Evolutionary conservation across 2,888 invertebrate genomes (phyloP).

Genomic region (Aquatica leii): DNA sequence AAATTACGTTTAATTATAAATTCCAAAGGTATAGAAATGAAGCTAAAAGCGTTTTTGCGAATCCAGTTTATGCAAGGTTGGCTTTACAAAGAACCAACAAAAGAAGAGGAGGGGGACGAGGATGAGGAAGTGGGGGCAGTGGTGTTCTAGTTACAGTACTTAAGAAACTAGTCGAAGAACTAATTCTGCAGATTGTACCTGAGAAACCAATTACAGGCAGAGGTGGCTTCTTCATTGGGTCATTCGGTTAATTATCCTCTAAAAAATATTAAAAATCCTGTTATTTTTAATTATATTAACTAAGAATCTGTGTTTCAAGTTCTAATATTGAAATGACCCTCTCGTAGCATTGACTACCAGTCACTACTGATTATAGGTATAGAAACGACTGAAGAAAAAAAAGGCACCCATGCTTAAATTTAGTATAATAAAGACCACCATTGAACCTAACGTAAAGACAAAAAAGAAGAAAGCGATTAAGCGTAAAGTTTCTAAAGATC

Average conservation of each 20-base stretch:
- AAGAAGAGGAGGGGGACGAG: conserved; percentile 69
- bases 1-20: conserved; percentile 98
- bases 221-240: too few species aligned
- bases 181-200: too few species aligned
- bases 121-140: conserved; percentile 58
- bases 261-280: too few species aligned
- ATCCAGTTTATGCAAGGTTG: conserved; percentile 87
- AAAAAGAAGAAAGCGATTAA: conserved; percentile 45
- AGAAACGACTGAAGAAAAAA: conserved; percentile 27
- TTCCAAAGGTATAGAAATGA: conserved; percentile 96
- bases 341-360: too few species aligned
- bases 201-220: conserved; percentile 49
- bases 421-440: conserved; percentile 58
- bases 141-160: conserved; percentile 58
- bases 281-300: too few species aligned
- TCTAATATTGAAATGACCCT: too few species aligned
- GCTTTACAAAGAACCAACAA: conserved; percentile 90
- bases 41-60: conserved; percentile 96
- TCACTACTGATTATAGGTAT: too few species aligned
- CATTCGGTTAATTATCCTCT: too few species aligned
- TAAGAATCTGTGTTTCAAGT: too few species aligned
- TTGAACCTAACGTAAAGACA: conserved; percentile 53
- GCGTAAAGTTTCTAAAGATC: conserved; percentile 61
- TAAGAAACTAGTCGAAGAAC: too few species aligned
- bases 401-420: conserved; percentile 24